A percentile compares a stretch with the other conserved stretches of the same genome.
Evolutionary conservation across 2,797 vertebrate species (phyloP).

Genomic region (Urosaurus nigricauda): DNA sequence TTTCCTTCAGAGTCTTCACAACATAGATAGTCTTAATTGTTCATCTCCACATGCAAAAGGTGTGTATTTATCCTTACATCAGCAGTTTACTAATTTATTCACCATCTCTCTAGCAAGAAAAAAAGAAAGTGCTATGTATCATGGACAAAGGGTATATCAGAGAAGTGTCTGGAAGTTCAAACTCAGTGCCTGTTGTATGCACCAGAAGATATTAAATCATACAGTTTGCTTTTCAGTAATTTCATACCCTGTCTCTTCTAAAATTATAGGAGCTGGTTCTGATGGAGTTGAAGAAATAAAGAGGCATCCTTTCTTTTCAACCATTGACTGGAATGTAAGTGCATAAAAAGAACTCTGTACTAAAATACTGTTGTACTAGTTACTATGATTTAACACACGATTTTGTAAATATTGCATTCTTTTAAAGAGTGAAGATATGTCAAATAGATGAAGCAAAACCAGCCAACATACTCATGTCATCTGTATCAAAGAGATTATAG

Average conservation of each 20-base stretch:
- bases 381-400: background rate
- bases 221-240: conserved; percentile 7
- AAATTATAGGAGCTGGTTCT: conserved; percentile 88
- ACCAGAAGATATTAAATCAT: background rate
- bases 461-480: too few relatives aligned
- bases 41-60: too few relatives aligned
- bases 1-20: too few relatives aligned
- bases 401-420: background rate
- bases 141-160: background rate
- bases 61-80: too few relatives aligned
- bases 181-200: background rate
- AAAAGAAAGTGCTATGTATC: too few relatives aligned
- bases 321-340: conserved; percentile 99
- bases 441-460: background rate
- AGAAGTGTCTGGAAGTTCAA: background rate
- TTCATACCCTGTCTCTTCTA: background rate
- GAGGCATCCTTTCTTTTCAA: conserved; percentile 95
- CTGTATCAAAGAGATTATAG: background rate
- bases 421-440: background rate
- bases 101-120: too few relatives aligned
- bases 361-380: background rate
- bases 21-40: too few relatives aligned
- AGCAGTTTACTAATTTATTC: too few relatives aligned
- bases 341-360: conserved; percentile 18
- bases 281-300: conserved; percentile 99